Base-by-base conservation (phyloP, 2,113 vertebrate species). In the Melanotaenia duboulayi region DNA sequence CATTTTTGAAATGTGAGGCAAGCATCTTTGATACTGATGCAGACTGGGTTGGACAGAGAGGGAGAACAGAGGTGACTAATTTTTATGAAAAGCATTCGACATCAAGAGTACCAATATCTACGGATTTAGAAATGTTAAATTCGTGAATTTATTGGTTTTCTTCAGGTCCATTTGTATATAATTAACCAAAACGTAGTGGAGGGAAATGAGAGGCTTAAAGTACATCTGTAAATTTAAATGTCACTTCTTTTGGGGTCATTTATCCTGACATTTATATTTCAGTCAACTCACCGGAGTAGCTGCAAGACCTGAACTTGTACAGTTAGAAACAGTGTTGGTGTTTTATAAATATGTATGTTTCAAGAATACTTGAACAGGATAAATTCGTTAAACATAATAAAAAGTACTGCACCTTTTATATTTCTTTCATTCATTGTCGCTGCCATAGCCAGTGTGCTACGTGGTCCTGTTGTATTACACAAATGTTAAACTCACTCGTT, bases 351-450 rank as follows among this genome's bases (percentile, higher is more conserved):
- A 90, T 90, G 86, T 89, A 78, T 90, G 83, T 89, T 77, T 88
- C 85, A 88, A 89, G 83, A 91, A 91, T 92, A 95, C 93, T 95
- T 95, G 94, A 95, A 94, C 89, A 91, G 75, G 80, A 91, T 85
- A 80, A 88, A 89, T 84, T 91, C 88, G 92, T 93, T 94, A 92
- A 94, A 94, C 80, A 76, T 85, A 74, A 86, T 90, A 88, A 88
- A 86, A 88, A 91, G 85, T 92, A 85, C 71, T 89, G 87, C 90
- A 93, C 90, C 66, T 94, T 93, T 92, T 91, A 90, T 79, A 84
- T 83, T 73, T 52, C 10, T 25, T 59, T 77, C n/a, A 58, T 74
- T 78, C 0, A 17, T 16, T 6, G 0, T 28, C 19, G 44, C 44
- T 46, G 32, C 32, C 32, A 35, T 35, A 35, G 8, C 32, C 8